Base-by-base conservation (phyloP, 1,140 invertebrate species). In the Mactra quadrangularis region DNA sequence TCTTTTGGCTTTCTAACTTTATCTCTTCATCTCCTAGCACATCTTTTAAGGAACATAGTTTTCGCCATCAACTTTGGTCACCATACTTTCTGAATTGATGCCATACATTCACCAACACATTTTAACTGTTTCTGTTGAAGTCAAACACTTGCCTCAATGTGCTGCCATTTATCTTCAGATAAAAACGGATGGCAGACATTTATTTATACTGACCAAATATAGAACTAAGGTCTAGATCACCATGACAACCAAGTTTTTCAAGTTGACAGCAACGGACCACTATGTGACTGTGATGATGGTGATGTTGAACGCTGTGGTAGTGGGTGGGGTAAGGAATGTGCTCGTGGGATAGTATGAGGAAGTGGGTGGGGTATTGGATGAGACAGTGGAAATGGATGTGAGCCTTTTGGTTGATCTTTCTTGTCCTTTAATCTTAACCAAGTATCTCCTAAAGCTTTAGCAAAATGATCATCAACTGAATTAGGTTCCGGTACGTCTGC, bases 381-480 rank as follows among this genome's bases (percentile, higher is more conserved):
- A 35, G 82, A 78, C 35, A 35, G n/a, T 2, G 83, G 62, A 38
- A 70, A 74, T 17, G 77, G 72, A 19, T 77, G 75, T 57, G 78
- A 62, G 38, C 57, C 70, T 45, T 53, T 66, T 19, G 75, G 84
- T n/a, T 77, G 74, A 60, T 91, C 88, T 52, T 86, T 89, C 53
- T 92, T 91, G 7, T 91, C 92, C 79, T 94, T 93, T 31, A 99
- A 94, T 92, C 97, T 96, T 77, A 96, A 95, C 97, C 97, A 99
- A 0, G 97, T 98, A 82, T 98, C 97, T 0, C 97, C 97, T 6
- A 99, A 94, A 1, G 98, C 97, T 94, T 99, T 98, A 17, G 97
- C 97, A 93, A 99, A 99, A 90, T 99, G 98, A 92, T 99, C 98
- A 93, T 99, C 98, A 22, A 99, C 97, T 89, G 95, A 87, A 4